Conservation (phyloP, 2,113 vertebrate genomes). For the Sorex fumeus region DNA sequence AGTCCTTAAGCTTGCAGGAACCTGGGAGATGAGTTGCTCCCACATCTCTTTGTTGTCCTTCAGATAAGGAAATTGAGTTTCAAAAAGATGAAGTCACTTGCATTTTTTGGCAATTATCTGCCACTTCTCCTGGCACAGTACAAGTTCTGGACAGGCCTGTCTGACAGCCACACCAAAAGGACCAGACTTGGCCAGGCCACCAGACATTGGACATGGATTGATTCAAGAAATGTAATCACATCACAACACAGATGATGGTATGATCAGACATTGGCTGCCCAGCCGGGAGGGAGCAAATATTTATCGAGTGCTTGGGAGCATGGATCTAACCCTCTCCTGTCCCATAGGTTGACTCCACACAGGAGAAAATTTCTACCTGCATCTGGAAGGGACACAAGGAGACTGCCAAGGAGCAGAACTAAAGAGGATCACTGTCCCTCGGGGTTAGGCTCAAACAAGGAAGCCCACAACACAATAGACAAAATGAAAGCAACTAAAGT, state of each 20-base stretch:
- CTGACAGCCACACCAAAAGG: neutral
- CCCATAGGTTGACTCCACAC: slow-evolving; percentile 11
- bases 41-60: slow-evolving; percentile 14
- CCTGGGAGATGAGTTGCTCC: neutral
- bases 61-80: slow-evolving; percentile 50
- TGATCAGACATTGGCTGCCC: neutral
- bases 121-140: neutral
- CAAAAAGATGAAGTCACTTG: slow-evolving; percentile 37
- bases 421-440: neutral
- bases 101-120: neutral
- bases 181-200: slow-evolving; percentile 43
- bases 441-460: neutral
- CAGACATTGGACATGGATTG: slow-evolving; percentile 41
- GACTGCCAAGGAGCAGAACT: slow-evolving; percentile 12
- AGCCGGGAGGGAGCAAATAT: slow-evolving; percentile 7
- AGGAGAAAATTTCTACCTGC: slow-evolving; percentile 18
- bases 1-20: neutral
- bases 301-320: neutral
- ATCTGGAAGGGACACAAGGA: neutral
- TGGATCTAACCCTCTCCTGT: neutral
- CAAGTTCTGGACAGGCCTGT: no score
- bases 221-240: slow-evolving; percentile 76
- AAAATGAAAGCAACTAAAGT: no score
- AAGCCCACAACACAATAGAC: neutral
- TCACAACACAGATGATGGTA: slow-evolving; percentile 53